phyloP scores from a whole-genome alignment of 2,797 vertebrate genomes.

The Sebastes diaconus region DNA sequence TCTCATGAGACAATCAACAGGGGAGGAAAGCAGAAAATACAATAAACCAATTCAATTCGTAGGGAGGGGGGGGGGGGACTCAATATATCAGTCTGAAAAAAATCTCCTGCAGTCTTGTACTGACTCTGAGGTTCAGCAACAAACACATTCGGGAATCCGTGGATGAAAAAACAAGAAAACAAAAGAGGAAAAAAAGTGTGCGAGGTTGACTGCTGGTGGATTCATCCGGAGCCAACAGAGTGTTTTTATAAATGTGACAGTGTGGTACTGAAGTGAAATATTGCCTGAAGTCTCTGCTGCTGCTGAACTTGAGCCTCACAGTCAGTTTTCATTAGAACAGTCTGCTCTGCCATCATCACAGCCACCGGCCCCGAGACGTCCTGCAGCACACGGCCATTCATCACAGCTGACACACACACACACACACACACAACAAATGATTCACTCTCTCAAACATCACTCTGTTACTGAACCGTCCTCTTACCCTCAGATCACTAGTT shows the following conservation, averaged over 20 bases:
- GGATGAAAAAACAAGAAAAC: background rate
- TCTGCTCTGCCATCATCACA: slow-evolving; percentile 41
- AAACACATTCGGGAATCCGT: background rate
- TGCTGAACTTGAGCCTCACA: slow-evolving; percentile 36
- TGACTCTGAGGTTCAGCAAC: background rate
- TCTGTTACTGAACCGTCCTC: background rate
- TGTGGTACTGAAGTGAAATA: slow-evolving; percentile 23
- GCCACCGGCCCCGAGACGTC: slow-evolving; percentile 17
- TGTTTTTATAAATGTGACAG: slow-evolving; percentile 24
- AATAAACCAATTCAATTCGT: no score
- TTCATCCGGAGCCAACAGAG: background rate
- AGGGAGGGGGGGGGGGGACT: no score
- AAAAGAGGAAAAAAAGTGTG: background rate
- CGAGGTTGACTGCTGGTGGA: background rate
- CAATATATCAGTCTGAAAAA: background rate
- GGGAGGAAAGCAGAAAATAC: no score
- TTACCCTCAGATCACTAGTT: background rate
- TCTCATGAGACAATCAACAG: no score
- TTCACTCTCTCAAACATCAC: background rate
- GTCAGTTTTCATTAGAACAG: slow-evolving; percentile 43
- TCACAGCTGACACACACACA: slow-evolving; percentile 34
- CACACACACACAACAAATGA: slow-evolving; percentile 23
- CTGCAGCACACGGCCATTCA: slow-evolving; percentile 26
- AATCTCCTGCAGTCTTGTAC: background rate
- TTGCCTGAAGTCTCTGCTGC: slow-evolving; percentile 12